phyloP scores from a whole-genome alignment of 2,888 invertebrate species.

The Sipha maydis region DNA sequence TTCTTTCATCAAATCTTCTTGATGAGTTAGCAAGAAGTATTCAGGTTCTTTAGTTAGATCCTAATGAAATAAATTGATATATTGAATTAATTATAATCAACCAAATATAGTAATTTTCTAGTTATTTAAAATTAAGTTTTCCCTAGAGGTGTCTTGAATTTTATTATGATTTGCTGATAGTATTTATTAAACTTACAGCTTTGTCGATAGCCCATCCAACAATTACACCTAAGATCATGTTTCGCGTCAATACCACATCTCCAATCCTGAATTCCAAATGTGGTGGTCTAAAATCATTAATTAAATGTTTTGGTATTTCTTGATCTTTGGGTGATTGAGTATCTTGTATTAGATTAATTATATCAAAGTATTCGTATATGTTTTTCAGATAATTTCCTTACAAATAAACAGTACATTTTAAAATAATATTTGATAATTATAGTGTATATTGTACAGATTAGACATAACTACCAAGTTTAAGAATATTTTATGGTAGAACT shows the following conservation, averaged over 20 bases:
- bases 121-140: too few species aligned
- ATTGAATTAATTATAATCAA: not conserved
- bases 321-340: too few species aligned
- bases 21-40: not conserved
- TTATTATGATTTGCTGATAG: not conserved
- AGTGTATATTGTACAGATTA: too few species aligned
- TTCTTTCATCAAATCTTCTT: not conserved
- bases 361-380: not conserved
- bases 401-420: not conserved
- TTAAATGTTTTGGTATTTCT: not conserved
- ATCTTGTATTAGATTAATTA: not conserved
- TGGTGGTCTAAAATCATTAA: conserved; percentile 43
- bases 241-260: not conserved
- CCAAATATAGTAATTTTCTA: not conserved
- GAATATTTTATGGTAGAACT: too few species aligned
- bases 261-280: conserved; percentile 38
- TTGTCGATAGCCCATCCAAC: conserved; percentile 46
- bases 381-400: not conserved
- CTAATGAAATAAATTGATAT: not conserved
- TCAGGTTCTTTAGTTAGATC: conserved; percentile 41
- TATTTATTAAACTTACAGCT: conserved; percentile 8
- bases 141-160: too few species aligned
- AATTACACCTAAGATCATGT: not conserved
- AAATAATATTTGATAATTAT: too few species aligned
- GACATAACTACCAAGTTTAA: too few species aligned